Conservation (phyloP, 2,113 vertebrate species). For the Microcebus lehilahytsara region DNA sequence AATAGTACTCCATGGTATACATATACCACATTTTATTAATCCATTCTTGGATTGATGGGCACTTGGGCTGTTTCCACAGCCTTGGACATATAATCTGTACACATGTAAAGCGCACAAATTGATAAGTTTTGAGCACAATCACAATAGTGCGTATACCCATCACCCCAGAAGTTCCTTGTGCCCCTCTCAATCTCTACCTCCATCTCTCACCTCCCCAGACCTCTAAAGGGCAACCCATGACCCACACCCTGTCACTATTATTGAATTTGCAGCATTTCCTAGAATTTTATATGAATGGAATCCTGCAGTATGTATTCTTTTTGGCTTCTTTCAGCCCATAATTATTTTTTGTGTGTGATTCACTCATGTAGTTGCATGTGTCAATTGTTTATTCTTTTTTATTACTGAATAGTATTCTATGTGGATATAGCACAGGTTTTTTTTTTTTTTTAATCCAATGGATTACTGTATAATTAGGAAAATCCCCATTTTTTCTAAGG, state of each 20-base stretch:
- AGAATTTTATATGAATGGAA: neutral
- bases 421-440: neutral
- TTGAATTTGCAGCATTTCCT: neutral
- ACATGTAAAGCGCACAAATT: neutral
- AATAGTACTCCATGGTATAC: no score
- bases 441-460: neutral
- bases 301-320: neutral
- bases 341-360: neutral
- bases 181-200: neutral
- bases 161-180: neutral
- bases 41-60: no score
- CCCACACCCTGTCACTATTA: neutral
- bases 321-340: neutral
- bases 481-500: neutral
- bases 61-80: no score
- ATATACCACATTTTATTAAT: no score
- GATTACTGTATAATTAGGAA: neutral
- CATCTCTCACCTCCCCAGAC: no score
- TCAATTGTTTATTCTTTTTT: neutral
- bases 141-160: neutral
- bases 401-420: neutral
- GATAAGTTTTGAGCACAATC: neutral
- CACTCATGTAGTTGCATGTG: neutral
- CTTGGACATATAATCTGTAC: neutral
- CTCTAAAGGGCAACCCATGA: neutral